Conservation (phyloP, 2,797 vertebrate species). For the Parauchenoglanis punctatus region DNA sequence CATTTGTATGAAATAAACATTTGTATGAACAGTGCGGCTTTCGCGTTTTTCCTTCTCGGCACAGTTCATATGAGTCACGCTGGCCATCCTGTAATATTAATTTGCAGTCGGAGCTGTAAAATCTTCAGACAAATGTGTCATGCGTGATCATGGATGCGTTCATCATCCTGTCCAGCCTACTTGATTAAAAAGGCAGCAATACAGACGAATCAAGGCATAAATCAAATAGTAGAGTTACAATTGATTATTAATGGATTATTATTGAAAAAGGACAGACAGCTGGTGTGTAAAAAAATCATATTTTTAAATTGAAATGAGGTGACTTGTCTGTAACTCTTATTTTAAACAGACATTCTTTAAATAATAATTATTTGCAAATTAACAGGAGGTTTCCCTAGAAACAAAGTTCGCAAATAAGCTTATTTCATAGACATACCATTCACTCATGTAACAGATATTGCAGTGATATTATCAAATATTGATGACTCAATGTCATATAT, state of each 20-base stretch:
- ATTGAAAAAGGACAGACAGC: background rate
- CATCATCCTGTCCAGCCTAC: background rate
- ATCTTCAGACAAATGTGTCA: background rate
- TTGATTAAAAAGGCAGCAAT: background rate
- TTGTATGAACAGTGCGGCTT: slow-evolving; percentile 59
- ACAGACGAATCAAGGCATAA: background rate
- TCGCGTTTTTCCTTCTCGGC: background rate
- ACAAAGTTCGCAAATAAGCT: no score
- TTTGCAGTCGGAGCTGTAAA: background rate
- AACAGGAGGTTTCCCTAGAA: background rate
- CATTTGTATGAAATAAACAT: slow-evolving; percentile 70
- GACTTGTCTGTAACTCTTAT: background rate
- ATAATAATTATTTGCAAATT: background rate
- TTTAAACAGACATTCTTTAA: background rate
- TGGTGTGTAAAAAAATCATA: background rate
- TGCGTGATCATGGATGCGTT: background rate
- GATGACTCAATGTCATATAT: background rate
- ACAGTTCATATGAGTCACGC: background rate
- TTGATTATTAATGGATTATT: background rate
- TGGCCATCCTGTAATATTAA: background rate
- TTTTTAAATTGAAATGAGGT: background rate
- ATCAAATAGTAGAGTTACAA: background rate
- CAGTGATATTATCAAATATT: background rate
- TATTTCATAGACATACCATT: background rate
- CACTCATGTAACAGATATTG: background rate